A percentile compares a stretch with the other conserved stretches of the same genome.
Evolutionary conservation across 2,113 vertebrate species (phyloP).

Genomic region (Megalops atlanticus): DNA sequence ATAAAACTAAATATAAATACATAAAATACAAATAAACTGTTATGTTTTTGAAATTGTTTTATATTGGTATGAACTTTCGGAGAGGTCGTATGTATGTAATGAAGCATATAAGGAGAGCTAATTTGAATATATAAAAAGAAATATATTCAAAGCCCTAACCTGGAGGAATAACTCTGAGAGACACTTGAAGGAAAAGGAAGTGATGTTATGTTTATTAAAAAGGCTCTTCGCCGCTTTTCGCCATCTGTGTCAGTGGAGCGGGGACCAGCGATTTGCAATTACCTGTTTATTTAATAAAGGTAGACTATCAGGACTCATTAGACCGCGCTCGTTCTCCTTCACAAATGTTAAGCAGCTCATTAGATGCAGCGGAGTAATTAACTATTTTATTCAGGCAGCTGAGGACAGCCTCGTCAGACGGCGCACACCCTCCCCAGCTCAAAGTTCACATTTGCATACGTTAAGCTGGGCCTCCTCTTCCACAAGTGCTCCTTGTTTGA

Average conservation of each 20-base stretch:
- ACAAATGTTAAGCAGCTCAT: slow-evolving; percentile 10
- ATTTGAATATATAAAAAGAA: not conserved
- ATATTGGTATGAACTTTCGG: not conserved
- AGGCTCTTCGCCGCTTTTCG: not conserved
- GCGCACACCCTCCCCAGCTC: not conserved
- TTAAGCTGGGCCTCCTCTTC: not conserved
- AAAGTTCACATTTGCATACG: slow-evolving; percentile 17
- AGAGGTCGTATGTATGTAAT: not conserved
- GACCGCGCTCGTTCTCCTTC: not conserved
- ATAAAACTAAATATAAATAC: not conserved
- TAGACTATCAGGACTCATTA: not conserved
- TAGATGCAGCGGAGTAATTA: not conserved
- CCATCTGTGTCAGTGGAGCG: not conserved
- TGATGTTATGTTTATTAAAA: not conserved
- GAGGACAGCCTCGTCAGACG: not conserved
- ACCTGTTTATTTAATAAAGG: slow-evolving; percentile 16
- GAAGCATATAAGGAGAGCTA: not conserved
- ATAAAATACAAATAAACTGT: not conserved
- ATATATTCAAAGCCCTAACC: not conserved
- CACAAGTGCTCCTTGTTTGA: not conserved
- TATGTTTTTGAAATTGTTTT: not conserved
- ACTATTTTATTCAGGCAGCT: not conserved
- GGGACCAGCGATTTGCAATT: not conserved
- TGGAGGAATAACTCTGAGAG: not conserved
- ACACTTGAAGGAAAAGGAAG: not conserved